These are phyloP conservation scores for Brachionus calyciflorus DNA, from an alignment of 1,140 invertebrate genomes.

Conservation along the genomic window DNA sequence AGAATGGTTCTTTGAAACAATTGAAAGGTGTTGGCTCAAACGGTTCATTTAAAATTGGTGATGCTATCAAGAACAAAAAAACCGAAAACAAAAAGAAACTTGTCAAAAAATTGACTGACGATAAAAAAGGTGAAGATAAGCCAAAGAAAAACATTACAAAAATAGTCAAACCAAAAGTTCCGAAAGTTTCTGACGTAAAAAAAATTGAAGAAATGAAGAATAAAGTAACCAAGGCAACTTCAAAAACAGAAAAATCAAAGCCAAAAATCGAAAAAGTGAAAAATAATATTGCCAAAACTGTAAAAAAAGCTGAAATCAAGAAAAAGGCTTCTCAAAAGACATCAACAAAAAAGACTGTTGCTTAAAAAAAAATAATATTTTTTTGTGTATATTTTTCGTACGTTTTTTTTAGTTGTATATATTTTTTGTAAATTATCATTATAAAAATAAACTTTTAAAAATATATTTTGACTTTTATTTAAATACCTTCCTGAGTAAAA, in stretches of 20 bases:
- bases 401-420: not conserved
- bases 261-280: no score
- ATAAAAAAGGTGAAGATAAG: not conserved
- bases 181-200: not conserved
- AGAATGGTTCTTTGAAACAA: conserved; percentile 44
- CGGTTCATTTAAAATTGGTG: conserved; percentile 46
- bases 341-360: no score
- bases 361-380: no score
- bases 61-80: not conserved
- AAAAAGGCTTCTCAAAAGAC: no score
- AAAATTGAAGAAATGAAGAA: not conserved
- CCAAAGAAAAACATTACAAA: conserved; percentile 3
- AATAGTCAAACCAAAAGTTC: not conserved
- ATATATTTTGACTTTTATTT: no score
- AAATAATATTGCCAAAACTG: no score
- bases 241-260: not conserved
- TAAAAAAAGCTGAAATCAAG: no score
- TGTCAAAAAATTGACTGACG: not conserved
- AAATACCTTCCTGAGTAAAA: no score
- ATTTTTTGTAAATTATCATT: not conserved
- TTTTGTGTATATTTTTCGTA: no score
- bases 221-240: not conserved
- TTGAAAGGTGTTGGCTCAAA: conserved; percentile 47
- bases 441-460: no score
- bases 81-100: not conserved